phyloP scores from a whole-genome alignment of 2,888 invertebrate genomes.

The Dastarcus helophoroides region DNA sequence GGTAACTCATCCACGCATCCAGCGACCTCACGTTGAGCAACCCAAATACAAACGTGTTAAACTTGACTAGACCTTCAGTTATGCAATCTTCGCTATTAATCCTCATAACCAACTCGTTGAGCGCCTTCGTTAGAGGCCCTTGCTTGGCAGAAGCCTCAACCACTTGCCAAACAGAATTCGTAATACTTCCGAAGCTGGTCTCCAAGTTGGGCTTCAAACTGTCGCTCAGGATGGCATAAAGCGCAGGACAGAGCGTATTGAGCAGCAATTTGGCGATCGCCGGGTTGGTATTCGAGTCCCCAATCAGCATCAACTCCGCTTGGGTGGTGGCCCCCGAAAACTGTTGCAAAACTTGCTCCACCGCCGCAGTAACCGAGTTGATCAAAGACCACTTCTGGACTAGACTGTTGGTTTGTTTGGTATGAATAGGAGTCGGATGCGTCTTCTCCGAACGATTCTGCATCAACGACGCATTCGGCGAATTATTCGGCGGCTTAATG shows the following conservation, averaged over 20 bases:
- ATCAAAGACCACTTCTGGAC: slow-evolving; percentile 59
- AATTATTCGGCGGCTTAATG: slow-evolving; percentile 59
- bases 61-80: slow-evolving; percentile 74
- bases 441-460: too few species aligned
- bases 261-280: slow-evolving; percentile 63
- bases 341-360: slow-evolving; percentile 62
- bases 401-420: slow-evolving; percentile 33
- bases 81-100: slow-evolving; percentile 69
- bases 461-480: slow-evolving; percentile 53
- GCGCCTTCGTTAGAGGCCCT: slow-evolving; percentile 71
- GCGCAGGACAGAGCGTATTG: slow-evolving; percentile 67
- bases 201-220: slow-evolving; percentile 71
- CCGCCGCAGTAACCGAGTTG: slow-evolving; percentile 60
- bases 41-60: slow-evolving; percentile 80
- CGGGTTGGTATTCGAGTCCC: slow-evolving; percentile 49
- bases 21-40: slow-evolving; percentile 76
- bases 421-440: neutral
- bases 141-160: slow-evolving; percentile 80
- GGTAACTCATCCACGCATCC: slow-evolving; percentile 82
- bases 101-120: slow-evolving; percentile 71
- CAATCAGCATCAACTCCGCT: slow-evolving; percentile 46
- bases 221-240: slow-evolving; percentile 74
- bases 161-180: slow-evolving; percentile 83
- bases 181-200: slow-evolving; percentile 75
- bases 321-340: slow-evolving; percentile 56